Evolutionary conservation across 2,797 vertebrate species (phyloP).

Genomic region (Tarsius wallacei): DNA sequence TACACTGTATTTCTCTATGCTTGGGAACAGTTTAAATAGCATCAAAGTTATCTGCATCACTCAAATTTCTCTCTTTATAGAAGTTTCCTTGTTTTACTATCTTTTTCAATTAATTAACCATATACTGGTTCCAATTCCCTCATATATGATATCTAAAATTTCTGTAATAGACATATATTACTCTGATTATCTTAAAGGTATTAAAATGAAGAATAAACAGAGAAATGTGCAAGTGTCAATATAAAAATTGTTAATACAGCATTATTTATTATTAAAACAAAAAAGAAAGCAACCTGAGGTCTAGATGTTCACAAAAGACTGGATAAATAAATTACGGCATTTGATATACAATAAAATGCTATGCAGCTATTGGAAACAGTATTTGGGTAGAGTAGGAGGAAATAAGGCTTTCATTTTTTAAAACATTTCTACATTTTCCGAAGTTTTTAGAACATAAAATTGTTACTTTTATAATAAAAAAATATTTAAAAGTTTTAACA

Average conservation of each 20-base stretch:
- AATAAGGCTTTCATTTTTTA: too few species aligned
- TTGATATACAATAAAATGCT: neutral
- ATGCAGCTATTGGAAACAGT: neutral
- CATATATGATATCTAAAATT: too few species aligned
- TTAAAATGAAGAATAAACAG: neutral
- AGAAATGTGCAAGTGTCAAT: constrained; percentile 1
- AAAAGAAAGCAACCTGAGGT: neutral
- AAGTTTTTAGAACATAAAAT: too few species aligned
- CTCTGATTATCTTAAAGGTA: too few species aligned
- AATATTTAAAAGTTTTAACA: too few species aligned
- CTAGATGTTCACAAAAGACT: neutral
- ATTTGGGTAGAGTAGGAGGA: neutral
- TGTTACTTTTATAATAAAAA: too few species aligned
- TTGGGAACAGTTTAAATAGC: neutral
- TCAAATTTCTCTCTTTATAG: constrained; percentile 29
- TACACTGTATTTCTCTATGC: neutral
- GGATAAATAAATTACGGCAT: neutral
- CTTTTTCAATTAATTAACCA: neutral
- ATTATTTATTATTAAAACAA: constrained; percentile 26
- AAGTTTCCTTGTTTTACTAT: neutral
- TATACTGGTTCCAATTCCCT: neutral
- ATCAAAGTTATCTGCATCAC: neutral
- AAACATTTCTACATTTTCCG: too few species aligned
- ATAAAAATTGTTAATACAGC: neutral
- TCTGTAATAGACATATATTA: too few species aligned